Evolutionary conservation across 2,113 vertebrate genomes (phyloP).

Genomic region (Urocolius indicus): DNA sequence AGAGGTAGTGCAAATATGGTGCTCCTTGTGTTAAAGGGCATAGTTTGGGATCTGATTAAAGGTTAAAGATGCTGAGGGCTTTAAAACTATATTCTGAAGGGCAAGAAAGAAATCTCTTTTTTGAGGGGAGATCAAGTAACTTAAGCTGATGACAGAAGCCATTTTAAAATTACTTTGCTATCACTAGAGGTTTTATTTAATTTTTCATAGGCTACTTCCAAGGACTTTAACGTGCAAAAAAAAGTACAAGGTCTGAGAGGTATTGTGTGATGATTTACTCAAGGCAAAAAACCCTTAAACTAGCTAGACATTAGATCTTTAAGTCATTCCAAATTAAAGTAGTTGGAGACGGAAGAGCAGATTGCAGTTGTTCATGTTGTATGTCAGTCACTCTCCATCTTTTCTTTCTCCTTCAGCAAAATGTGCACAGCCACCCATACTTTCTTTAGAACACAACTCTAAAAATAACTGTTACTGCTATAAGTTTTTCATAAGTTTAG

Average conservation of each 20-base stretch:
- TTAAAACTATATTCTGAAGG: constrained; percentile 29
- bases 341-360: background rate
- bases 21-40: background rate
- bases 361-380: background rate
- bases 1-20: background rate
- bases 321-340: background rate
- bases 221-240: background rate
- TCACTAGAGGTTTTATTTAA: constrained; percentile 25
- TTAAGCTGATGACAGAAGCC: constrained; percentile 67
- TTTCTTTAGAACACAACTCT: constrained; percentile 35
- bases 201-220: constrained; percentile 26
- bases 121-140: constrained; percentile 34
- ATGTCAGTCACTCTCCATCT: background rate
- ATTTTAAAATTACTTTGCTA: constrained; percentile 70
- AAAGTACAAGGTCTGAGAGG: background rate
- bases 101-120: background rate
- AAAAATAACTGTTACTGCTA: background rate
- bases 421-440: constrained; percentile 28
- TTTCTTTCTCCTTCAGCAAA: constrained; percentile 13
- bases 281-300: background rate
- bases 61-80: constrained; percentile 47
- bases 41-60: constrained; percentile 47
- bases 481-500: constrained; percentile 2
- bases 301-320: background rate
- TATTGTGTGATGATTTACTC: background rate